Base-by-base conservation (phyloP, 2,113 vertebrate genomes). In the Esox niger region DNA sequence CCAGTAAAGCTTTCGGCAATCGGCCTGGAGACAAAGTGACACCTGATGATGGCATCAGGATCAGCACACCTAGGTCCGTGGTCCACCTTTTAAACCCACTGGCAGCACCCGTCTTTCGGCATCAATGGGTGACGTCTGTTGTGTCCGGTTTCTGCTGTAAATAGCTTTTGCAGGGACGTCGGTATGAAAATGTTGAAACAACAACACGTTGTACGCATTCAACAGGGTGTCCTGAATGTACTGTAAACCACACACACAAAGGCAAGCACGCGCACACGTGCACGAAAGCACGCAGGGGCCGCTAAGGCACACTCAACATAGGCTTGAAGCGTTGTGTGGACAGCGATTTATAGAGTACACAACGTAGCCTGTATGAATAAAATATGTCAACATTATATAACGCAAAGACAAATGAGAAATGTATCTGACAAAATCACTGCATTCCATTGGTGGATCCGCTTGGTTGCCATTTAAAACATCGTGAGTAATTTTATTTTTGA, bases 361-460 rank as follows among this genome's bases (percentile, higher is more conserved):
- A 59, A 61, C 52, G 72, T 56, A 62, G n/a, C n/a, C n/a, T n/a
- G n/a, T 15, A 83, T 87, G 78, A 85, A 87, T 88, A 77, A 88
- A 88, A 86, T 21, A 87, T 87, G 68, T 25, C 55, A 32, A 54
- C 78, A 65, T 86, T 86, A 81, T 79, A 81, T 80, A 82, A 85
- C 69, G 69, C 66, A 65, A 69, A 20, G 27, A 30, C 26, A 69
- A 63, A 66, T 27, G 63, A 23, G 9, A 47, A 25, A 62, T 21
- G 79, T 49, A 5, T 67, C 29, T 43, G 68, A 72, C 66, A 49
- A 26, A 64, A 68, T 30, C 29, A 15, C 57, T 56, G 69, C 46
- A 65, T 38, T 29, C 10, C 33, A 13, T 32, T 21, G 15, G 15
- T 21, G 4, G 29, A 66, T 13, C 66, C 70, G 57, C 62, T 64